Evolutionary conservation across 2,888 invertebrate genomes (phyloP).

Genomic region (Myathropa florea): DNA sequence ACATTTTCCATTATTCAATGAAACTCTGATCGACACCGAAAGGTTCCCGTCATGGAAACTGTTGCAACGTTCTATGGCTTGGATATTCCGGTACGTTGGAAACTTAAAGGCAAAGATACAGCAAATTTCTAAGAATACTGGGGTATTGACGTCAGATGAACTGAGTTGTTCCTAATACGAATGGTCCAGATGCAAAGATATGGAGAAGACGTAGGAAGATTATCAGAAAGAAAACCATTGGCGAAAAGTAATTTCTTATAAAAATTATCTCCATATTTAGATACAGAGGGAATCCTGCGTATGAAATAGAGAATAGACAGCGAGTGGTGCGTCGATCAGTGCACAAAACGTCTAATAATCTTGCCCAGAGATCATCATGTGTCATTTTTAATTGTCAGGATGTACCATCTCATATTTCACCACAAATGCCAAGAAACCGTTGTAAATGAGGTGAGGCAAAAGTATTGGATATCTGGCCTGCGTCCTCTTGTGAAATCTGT

Average conservation of each 20-base stretch:
- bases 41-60: not conserved
- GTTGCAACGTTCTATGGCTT: not conserved
- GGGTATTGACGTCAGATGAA: not conserved
- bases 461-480: not conserved
- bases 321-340: not conserved
- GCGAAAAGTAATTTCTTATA: not conserved
- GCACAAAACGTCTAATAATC: conserved; percentile 2
- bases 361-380: not conserved
- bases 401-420: not conserved
- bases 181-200: not conserved
- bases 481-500: not conserved
- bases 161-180: not conserved
- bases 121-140: not conserved
- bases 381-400: not conserved
- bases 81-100: not conserved
- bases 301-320: not conserved
- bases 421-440: not conserved
- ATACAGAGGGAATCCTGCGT: not conserved
- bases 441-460: not conserved
- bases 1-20: not conserved
- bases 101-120: not conserved
- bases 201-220: not conserved
- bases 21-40: not conserved
- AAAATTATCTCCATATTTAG: not conserved
- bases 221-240: not conserved